Evolutionary conservation across 1,140 invertebrate species (phyloP).

Genomic region (Cotesia glomerata): DNA sequence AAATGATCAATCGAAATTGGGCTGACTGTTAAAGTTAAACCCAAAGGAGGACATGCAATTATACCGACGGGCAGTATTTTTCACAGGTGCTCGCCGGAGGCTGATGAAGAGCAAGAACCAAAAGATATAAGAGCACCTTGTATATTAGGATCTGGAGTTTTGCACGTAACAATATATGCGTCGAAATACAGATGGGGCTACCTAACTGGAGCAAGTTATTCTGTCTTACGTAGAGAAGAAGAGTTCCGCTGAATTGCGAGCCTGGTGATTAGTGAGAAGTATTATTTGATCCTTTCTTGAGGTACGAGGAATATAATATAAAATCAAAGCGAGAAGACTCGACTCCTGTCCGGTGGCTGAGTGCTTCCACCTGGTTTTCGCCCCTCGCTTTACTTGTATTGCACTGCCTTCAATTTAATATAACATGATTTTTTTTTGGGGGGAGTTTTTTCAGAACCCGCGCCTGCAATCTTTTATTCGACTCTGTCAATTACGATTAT

Average conservation of each 20-base stretch:
- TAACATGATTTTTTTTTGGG: too few relatives aligned
- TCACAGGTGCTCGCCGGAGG: conserved; percentile 37
- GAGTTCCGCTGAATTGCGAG: conserved; percentile 6
- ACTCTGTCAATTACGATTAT: background rate
- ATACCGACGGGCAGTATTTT: background rate
- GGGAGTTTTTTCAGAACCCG: background rate
- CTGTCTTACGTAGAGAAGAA: too few relatives aligned
- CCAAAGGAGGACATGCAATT: conserved; percentile 13
- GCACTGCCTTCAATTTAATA: background rate
- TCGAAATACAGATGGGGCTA: conserved; percentile 29
- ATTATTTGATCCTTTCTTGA: background rate
- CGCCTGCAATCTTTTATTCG: background rate
- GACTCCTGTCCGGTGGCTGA: conserved; percentile 21
- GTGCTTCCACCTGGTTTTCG: background rate
- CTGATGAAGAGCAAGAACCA: background rate
- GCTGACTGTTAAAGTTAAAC: background rate
- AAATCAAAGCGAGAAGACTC: background rate
- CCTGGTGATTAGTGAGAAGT: conserved; percentile 43
- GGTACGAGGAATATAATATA: background rate
- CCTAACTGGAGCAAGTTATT: conserved; percentile 49
- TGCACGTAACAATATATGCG: too few relatives aligned
- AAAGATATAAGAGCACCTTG: too few relatives aligned
- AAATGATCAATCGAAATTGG: conserved; percentile 16
- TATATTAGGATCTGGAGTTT: too few relatives aligned
- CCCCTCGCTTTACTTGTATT: background rate